Conservation (phyloP, 2,797 vertebrate genomes). For the Microcaecilia unicolor region DNA sequence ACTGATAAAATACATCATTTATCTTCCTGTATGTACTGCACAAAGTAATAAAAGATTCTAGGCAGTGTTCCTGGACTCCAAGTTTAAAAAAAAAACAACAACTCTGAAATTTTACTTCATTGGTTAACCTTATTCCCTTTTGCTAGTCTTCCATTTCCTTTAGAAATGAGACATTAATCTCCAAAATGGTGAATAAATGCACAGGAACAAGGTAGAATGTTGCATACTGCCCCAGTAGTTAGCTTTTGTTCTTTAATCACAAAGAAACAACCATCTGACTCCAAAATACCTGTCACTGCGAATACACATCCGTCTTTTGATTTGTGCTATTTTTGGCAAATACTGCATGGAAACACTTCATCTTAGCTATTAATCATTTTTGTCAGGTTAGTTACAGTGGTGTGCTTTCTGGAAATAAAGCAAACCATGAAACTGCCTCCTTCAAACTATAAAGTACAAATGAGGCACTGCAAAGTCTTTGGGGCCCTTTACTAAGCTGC, state of each 20-base stretch:
- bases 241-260: constrained; percentile 52
- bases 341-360: constrained; percentile 28
- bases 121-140: no score
- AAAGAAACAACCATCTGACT: constrained; percentile 34
- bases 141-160: no score
- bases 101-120: no score
- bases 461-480: no score
- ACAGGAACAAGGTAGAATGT: constrained; percentile 20
- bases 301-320: constrained; percentile 10
- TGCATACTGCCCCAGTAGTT: constrained; percentile 32
- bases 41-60: constrained; percentile 6
- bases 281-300: constrained; percentile 40
- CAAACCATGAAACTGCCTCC: no score
- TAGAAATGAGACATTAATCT: constrained; percentile 31
- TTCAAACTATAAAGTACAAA: no score
- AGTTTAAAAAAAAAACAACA: constrained; percentile 8
- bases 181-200: constrained; percentile 18
- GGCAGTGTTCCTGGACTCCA: constrained; percentile 8
- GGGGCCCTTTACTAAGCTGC: no score
- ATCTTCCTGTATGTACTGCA: constrained; percentile 8
- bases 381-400: constrained; percentile 48
- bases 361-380: constrained; percentile 56
- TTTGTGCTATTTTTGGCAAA: constrained; percentile 51
- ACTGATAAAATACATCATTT: constrained; percentile 12
- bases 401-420: constrained; percentile 41